phyloP scores from a whole-genome alignment of 1,140 invertebrate genomes.

The Magallana ariakensis region DNA sequence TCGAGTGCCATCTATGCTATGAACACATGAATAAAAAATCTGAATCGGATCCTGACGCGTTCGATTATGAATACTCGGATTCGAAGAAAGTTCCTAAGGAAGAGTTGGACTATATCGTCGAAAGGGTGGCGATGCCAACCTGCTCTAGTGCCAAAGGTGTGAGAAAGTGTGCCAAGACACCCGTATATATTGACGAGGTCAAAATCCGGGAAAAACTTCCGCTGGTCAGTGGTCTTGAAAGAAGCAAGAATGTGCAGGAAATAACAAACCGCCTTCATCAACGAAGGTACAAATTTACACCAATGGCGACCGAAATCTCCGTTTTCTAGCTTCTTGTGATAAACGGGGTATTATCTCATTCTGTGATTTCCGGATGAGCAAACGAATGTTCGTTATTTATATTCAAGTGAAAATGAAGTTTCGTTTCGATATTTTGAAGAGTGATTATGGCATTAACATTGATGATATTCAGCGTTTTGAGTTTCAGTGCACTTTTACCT shows the following conservation, averaged over 20 bases:
- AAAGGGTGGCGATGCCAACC: slow-evolving; percentile 54
- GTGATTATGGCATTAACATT: no score
- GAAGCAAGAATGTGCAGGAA: slow-evolving; percentile 61
- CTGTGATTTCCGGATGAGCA: no score
- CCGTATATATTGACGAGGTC: slow-evolving; percentile 63
- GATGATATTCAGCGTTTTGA: no score
- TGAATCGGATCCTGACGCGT: slow-evolving; percentile 55
- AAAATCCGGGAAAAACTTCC: slow-evolving; percentile 63
- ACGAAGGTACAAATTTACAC: slow-evolving; percentile 4
- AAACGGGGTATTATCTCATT: no score
- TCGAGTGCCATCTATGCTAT: slow-evolving; percentile 66
- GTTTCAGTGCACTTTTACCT: no score
- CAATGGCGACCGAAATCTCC: background rate
- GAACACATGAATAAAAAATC: slow-evolving; percentile 63
- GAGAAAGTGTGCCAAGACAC: slow-evolving; percentile 56
- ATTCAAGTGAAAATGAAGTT: no score
- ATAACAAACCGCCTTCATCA: slow-evolving; percentile 58
- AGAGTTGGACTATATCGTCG: slow-evolving; percentile 61
- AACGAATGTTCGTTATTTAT: no score
- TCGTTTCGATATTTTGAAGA: no score
- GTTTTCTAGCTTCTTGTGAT: background rate
- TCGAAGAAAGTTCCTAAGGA: slow-evolving; percentile 53
- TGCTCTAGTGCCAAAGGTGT: slow-evolving; percentile 50
- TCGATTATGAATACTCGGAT: slow-evolving; percentile 65
- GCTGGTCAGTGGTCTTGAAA: slow-evolving; percentile 59